A percentile compares a stretch with the other conserved stretches of the same genome.
phyloP scores from a whole-genome alignment of 1,140 invertebrate species.

The Mercenaria mercenaria region DNA sequence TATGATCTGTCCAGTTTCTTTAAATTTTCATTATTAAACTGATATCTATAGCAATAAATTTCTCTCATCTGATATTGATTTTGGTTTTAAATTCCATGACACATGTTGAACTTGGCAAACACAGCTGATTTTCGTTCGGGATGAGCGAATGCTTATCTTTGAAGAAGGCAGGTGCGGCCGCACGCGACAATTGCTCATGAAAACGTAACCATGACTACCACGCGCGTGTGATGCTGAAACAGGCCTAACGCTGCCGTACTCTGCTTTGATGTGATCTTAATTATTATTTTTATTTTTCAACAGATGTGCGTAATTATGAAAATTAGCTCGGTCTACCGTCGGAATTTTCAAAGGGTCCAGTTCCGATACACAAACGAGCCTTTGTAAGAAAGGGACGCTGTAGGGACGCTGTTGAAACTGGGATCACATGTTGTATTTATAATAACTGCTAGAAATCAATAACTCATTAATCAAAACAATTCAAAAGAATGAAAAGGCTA shows the following conservation, averaged over 20 bases:
- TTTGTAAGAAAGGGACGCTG: constrained; percentile 20
- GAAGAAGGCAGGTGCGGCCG: constrained; percentile 16
- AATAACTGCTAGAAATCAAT: not conserved
- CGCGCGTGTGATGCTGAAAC: constrained; percentile 32
- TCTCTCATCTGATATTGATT: not conserved
- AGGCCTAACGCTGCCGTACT: not conserved
- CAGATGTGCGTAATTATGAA: constrained; percentile 54
- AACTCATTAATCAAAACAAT: not conserved
- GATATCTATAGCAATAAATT: too few species aligned
- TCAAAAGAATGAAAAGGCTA: too few species aligned
- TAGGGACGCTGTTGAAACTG: not conserved
- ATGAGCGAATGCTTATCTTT: constrained; percentile 4
- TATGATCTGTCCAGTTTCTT: too few species aligned
- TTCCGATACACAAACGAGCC: constrained; percentile 39
- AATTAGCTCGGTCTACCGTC: not conserved
- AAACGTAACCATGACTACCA: constrained; percentile 6
- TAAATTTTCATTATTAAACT: too few species aligned
- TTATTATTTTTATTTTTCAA: constrained; percentile 52
- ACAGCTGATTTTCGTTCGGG: not conserved
- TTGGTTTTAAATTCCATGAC: not conserved
- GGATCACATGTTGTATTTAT: too few species aligned
- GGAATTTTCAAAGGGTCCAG: not conserved
- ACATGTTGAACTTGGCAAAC: not conserved
- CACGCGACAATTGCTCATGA: constrained; percentile 29
- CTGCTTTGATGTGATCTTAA: constrained; percentile 33